Evolutionary conservation across 2,888 invertebrate genomes (phyloP).

Genomic region (Chrysina gloriosa): DNA sequence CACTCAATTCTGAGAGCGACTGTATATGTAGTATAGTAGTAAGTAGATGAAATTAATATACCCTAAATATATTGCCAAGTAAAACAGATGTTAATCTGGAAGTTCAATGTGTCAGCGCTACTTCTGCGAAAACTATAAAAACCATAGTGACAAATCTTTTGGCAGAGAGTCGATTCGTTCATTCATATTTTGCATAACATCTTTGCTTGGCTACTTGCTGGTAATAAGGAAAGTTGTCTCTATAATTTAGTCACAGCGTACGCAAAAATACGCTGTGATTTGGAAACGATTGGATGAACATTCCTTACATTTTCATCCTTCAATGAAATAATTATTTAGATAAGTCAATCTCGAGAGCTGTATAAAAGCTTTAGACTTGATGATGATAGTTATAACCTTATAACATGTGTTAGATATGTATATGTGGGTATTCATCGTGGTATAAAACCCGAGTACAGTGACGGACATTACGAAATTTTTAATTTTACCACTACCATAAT

Average conservation of each 20-base stretch:
- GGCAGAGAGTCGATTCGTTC: background rate
- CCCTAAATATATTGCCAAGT: too few relatives aligned
- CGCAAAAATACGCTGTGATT: background rate
- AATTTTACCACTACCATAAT: background rate
- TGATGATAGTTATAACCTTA: too few relatives aligned
- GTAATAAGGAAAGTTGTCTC: background rate
- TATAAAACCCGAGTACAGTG: background rate
- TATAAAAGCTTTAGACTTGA: background rate
- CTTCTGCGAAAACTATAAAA: conserved; percentile 5
- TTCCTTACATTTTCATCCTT: background rate
- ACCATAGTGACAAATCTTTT: background rate
- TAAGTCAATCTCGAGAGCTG: background rate
- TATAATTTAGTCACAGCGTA: background rate
- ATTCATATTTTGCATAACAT: background rate
- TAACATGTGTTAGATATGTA: background rate
- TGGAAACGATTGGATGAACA: conserved; percentile 8
- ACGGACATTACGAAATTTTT: background rate
- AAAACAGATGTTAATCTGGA: background rate
- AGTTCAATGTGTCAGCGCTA: conserved; percentile 2
- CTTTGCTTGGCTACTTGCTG: background rate
- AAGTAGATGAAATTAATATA: too few relatives aligned
- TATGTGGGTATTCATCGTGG: background rate
- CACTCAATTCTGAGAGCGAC: too few relatives aligned
- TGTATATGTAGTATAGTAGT: too few relatives aligned
- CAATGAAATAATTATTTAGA: background rate